A percentile compares a stretch with the other conserved stretches of the same genome.
phyloP scores from a whole-genome alignment of 2,113 vertebrate genomes.

The Plectropomus leopardus region DNA sequence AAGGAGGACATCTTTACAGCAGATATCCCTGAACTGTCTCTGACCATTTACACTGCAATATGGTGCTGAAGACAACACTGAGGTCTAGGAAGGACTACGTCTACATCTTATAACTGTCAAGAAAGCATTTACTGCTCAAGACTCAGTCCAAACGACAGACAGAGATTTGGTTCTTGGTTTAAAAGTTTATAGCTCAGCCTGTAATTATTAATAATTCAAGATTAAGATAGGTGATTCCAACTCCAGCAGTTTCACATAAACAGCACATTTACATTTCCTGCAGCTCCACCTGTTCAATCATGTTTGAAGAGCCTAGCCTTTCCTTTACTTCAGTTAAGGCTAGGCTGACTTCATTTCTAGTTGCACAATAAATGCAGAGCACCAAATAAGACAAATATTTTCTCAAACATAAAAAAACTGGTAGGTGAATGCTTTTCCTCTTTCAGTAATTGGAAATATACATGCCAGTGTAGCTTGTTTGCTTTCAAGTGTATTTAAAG shows the following conservation, averaged over 20 bases:
- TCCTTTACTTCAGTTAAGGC: too few relatives aligned
- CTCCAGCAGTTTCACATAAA: background rate
- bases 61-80: background rate
- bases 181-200: background rate
- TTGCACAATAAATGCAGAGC: background rate
- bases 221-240: background rate
- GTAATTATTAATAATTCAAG: background rate
- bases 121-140: background rate
- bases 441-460: background rate
- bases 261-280: background rate
- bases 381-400: background rate
- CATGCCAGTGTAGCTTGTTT: background rate
- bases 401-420: background rate
- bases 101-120: background rate
- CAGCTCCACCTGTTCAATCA: background rate
- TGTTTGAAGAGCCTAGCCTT: background rate
- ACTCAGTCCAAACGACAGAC: background rate
- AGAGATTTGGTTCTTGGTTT: background rate
- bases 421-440: background rate
- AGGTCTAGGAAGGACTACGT: background rate
- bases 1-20: too few relatives aligned
- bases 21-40: too few relatives aligned
- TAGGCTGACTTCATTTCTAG: background rate
- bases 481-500: background rate
- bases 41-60: background rate